A percentile compares a stretch with the other conserved stretches of the same genome.
These are phyloP conservation scores for Sarcophaga bullata DNA, from an alignment of 1,140 invertebrate species.

Conservation along the genomic window DNA sequence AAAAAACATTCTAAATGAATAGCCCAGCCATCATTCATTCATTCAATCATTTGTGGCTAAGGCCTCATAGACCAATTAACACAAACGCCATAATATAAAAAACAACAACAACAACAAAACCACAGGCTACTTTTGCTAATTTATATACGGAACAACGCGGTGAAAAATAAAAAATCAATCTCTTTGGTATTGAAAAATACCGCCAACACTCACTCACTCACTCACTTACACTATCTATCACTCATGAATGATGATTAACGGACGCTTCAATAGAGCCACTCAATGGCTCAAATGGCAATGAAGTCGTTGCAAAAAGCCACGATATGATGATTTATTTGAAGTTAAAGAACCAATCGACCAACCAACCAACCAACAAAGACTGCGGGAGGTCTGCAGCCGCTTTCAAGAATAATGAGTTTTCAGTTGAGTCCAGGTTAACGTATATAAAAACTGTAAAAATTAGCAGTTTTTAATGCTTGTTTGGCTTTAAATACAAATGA, in stretches of 20 bases:
- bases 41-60: background rate
- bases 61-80: conserved; percentile 31
- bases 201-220: conserved; percentile 27
- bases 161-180: background rate
- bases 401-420: too few relatives aligned
- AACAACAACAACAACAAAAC: background rate
- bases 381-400: background rate
- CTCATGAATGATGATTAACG: too few relatives aligned
- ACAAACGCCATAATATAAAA: conserved; percentile 27
- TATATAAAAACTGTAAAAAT: background rate
- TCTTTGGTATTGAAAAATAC: background rate
- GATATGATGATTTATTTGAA: conserved; percentile 25
- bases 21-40: background rate
- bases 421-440: too few relatives aligned
- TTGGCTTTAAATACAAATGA: background rate
- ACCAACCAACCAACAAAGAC: background rate
- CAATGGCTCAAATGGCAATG: background rate
- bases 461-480: background rate
- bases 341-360: conserved; percentile 7
- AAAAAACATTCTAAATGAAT: background rate
- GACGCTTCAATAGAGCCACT: background rate
- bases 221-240: background rate
- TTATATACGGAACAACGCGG: too few relatives aligned
- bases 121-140: too few relatives aligned
- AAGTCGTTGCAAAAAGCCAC: conserved; percentile 24